These are phyloP conservation scores for Drosophila antonietae DNA, from an alignment of 2,888 invertebrate species.

Conservation along the genomic window DNA sequence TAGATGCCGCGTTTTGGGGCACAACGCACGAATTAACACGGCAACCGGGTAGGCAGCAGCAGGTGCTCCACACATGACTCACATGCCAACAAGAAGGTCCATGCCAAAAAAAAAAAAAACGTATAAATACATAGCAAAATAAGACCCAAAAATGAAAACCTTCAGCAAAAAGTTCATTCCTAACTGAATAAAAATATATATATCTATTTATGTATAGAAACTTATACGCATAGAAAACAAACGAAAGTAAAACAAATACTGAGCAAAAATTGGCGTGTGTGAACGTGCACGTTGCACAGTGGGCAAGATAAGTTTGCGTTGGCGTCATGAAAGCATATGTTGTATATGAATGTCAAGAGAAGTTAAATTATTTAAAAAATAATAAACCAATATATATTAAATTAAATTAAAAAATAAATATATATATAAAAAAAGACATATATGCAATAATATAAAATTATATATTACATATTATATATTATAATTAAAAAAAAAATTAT, in stretches of 20 bases:
- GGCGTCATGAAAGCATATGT: too few relatives aligned
- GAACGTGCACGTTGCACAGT: constrained; percentile 7
- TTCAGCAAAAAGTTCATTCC: constrained; percentile 32
- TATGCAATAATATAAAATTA: too few relatives aligned
- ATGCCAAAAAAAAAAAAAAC: constrained; percentile 24
- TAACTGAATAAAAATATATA: constrained; percentile 18
- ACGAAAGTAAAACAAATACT: constrained; percentile 24
- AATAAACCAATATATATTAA: too few relatives aligned
- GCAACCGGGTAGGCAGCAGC: constrained; percentile 64
- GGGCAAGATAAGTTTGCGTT: constrained; percentile 1
- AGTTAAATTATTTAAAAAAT: too few relatives aligned
- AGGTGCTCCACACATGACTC: constrained; percentile 71
- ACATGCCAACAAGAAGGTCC: constrained; percentile 59
- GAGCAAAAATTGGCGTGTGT: not conserved
- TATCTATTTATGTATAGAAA: constrained; percentile 8
- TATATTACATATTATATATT: too few relatives aligned
- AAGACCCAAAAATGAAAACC: constrained; percentile 19
- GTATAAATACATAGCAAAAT: constrained; percentile 12
- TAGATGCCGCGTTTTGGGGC: constrained; percentile 39
- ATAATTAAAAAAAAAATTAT: too few relatives aligned
- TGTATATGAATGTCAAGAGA: too few relatives aligned
- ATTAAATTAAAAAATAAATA: too few relatives aligned
- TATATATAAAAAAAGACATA: too few relatives aligned
- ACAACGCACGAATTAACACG: constrained; percentile 75
- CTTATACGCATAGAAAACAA: constrained; percentile 9